Evolutionary conservation across 2,888 invertebrate genomes (phyloP).

Genomic region (Thecocarcelia acutangulata): DNA sequence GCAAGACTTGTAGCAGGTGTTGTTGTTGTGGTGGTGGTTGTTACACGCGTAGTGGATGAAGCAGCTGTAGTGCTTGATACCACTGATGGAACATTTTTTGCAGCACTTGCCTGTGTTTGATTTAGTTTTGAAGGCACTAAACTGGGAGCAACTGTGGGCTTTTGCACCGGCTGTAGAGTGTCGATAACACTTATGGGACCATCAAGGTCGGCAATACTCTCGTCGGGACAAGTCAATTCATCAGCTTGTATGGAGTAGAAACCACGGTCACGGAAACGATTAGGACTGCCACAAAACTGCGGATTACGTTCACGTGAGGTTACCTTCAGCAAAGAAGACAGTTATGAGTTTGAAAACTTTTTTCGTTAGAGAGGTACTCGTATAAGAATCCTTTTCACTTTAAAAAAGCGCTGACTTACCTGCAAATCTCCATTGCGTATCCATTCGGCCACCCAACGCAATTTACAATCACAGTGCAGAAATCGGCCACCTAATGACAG

Average conservation of each 20-base stretch:
- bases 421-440: conserved; percentile 92
- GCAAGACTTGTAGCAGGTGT: conserved; percentile 44
- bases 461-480: conserved; percentile 92
- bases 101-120: conserved; percentile 69
- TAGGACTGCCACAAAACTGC: conserved; percentile 94
- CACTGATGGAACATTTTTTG: conserved; percentile 53
- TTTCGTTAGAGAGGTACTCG: not conserved
- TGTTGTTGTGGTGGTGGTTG: conserved; percentile 68
- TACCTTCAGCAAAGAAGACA: conserved; percentile 79
- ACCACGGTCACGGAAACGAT: conserved; percentile 89
- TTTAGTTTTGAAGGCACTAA: conserved; percentile 71
- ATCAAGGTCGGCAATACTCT: conserved; percentile 83
- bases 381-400: not conserved
- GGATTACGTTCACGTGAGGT: conserved; percentile 95
- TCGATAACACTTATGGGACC: conserved; percentile 80
- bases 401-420: conserved; percentile 81
- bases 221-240: conserved; percentile 85
- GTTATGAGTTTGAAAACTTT: not conserved
- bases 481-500: conserved; percentile 94
- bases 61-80: conserved; percentile 75
- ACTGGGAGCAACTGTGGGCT: conserved; percentile 79
- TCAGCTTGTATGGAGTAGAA: conserved; percentile 93
- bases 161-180: conserved; percentile 75
- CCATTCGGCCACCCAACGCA: conserved; percentile 95
- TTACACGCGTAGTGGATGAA: conserved; percentile 72